A percentile compares a stretch with the other conserved stretches of the same genome.
phyloP scores from a whole-genome alignment of 2,797 vertebrate genomes.

The Neostethus bicornis region DNA sequence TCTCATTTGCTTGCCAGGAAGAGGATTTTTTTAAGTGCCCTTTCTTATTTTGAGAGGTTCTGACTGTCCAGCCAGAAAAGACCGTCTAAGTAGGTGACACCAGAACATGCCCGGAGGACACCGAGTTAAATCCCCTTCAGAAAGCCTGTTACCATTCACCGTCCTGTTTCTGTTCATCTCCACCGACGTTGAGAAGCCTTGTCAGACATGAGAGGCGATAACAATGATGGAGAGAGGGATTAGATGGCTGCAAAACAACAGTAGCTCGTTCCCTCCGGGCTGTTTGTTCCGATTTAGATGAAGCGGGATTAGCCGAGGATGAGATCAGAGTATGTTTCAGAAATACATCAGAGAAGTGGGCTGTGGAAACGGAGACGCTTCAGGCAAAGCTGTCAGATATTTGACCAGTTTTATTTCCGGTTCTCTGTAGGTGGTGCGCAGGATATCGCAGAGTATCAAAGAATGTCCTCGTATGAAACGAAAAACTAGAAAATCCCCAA shows the following conservation, averaged over 20 bases:
- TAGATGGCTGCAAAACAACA: constrained; percentile 57
- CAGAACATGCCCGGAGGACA: constrained; percentile 49
- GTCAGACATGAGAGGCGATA: constrained; percentile 67
- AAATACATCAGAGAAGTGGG: constrained; percentile 54
- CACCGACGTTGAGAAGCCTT: constrained; percentile 50
- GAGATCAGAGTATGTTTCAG: constrained; percentile 55
- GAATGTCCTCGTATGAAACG: background rate
- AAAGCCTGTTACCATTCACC: constrained; percentile 28
- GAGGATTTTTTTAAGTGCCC: constrained; percentile 42
- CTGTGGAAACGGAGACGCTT: constrained; percentile 47
- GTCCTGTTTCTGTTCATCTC: constrained; percentile 44
- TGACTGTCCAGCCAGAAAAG: constrained; percentile 53
- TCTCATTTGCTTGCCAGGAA: constrained; percentile 15
- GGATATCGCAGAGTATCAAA: constrained; percentile 31
- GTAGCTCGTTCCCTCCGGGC: constrained; percentile 51
- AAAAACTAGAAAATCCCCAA: background rate
- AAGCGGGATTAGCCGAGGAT: constrained; percentile 69
- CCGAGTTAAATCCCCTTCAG: constrained; percentile 48
- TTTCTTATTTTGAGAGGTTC: constrained; percentile 47
- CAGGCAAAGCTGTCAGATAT: constrained; percentile 69
- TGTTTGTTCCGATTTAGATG: constrained; percentile 69
- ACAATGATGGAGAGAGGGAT: constrained; percentile 67
- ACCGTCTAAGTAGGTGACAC: constrained; percentile 46
- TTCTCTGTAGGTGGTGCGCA: constrained; percentile 51
- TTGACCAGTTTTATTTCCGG: constrained; percentile 48